Evolutionary conservation across 2,797 vertebrate genomes (phyloP).

Genomic region (Halcyon chelicuti): DNA sequence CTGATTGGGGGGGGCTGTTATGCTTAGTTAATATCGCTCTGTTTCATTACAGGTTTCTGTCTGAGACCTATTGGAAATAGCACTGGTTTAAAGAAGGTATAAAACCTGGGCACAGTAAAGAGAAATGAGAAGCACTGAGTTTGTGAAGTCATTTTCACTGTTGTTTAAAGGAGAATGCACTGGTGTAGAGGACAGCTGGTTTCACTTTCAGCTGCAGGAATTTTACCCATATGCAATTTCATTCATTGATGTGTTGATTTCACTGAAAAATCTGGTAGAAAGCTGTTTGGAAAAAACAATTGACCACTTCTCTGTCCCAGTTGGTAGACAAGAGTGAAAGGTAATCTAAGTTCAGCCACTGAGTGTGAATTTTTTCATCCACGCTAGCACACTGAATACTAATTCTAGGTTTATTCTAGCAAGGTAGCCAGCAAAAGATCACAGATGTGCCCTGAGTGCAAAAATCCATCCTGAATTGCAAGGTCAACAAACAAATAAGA

Average conservation of each 20-base stretch:
- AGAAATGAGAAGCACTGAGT: not conserved
- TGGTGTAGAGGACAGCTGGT: not conserved
- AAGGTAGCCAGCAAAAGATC: not conserved
- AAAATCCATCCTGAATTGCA: not conserved
- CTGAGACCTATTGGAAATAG: not conserved
- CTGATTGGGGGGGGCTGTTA: not conserved
- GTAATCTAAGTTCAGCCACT: not conserved
- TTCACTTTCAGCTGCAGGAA: not conserved
- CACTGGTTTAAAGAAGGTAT: not conserved
- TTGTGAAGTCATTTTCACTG: not conserved
- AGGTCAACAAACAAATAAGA: not conserved
- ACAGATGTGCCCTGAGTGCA: not conserved
- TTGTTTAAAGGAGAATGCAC: not conserved
- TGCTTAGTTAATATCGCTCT: not conserved
- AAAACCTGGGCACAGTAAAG: not conserved
- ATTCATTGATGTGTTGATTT: not conserved
- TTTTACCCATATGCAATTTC: not conserved
- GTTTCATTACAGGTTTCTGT: not conserved
- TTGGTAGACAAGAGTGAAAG: not conserved
- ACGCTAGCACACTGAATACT: not conserved
- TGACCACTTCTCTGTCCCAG: not conserved
- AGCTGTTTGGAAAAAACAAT: not conserved
- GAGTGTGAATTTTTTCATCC: not conserved
- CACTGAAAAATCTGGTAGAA: not conserved
- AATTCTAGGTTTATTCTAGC: not conserved